Base-by-base conservation (phyloP, 2,888 invertebrate species). In the Graphium colonna region DNA sequence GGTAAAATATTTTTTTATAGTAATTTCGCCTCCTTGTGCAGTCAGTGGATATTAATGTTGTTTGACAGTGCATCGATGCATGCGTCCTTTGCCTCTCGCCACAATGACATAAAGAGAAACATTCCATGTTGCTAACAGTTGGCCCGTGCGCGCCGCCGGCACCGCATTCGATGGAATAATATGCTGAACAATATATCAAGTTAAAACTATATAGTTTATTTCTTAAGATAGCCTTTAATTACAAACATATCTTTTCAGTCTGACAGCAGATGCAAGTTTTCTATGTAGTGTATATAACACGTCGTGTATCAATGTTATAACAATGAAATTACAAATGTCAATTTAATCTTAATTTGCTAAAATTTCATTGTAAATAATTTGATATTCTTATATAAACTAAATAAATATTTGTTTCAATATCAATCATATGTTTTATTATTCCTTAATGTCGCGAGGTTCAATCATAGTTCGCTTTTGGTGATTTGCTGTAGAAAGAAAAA, bases 331-430 rank as follows among this genome's bases (percentile, higher is more conserved):
- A 77, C 72, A 71, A 73, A 69, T 80, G 74, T 82, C 74, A 75
- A 56, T 55, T 63, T 74, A 76, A 75, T 79, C 71, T 77, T 73
- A 44, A 73, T 80, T 82, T 79, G 79, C 79, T 78, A 73, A 82
- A 80, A 86, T 87, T 86, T 88, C 87, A 88, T 89, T 88, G 88
- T 88, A 85, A 82, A 89, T 87, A 86, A 82, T 84, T 85, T 75
- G 82, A 83, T 86, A 86, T 82, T 82, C 81, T 83, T 86, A 81
- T 79, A 84, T 81, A 78, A 82, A 82, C 77, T 81, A 82, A 88
- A 86, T 86, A 87, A 86, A 88, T 83, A 84, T 82, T 86, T 89
- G 86, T 86, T 88, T 89, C 85, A 87, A 87, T 86, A 85, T 77
- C 73, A 63, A 73, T 63, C 15, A 48, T 16, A 53, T 57, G 65